These are phyloP conservation scores for Drosophila cognata DNA, from an alignment of 2,888 invertebrate genomes.

Conservation along the genomic window DNA sequence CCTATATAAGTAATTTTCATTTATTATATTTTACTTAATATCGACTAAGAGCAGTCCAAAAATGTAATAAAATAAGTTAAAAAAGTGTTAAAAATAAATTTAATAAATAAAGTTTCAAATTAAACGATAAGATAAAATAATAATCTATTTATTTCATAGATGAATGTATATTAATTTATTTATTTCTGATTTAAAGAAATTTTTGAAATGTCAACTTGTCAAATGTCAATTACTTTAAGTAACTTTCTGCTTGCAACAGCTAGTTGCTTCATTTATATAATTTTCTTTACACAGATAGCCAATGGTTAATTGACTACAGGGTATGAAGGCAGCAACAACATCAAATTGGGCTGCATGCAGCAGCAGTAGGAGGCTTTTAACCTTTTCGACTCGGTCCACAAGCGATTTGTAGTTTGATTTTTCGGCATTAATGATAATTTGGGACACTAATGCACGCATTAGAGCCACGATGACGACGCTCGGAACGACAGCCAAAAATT, in stretches of 20 bases:
- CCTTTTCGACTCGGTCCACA: conserved; percentile 57
- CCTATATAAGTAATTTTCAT: background rate
- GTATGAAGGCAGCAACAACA: conserved; percentile 17
- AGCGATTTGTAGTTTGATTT: conserved; percentile 66
- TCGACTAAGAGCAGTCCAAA: background rate
- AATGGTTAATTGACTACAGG: conserved; percentile 14
- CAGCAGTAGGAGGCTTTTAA: conserved; percentile 62
- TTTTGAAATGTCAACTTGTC: background rate
- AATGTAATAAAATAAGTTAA: background rate
- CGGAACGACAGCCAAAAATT: conserved; percentile 42
- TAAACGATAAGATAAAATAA: background rate
- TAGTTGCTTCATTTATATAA: background rate
- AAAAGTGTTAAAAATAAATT: no score
- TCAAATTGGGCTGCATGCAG: conserved; percentile 25
- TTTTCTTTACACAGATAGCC: background rate
- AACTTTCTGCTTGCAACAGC: background rate
- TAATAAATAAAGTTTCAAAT: no score
- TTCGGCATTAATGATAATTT: conserved; percentile 63
- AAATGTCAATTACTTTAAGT: background rate
- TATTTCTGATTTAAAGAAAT: background rate
- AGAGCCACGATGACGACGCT: conserved; percentile 38
- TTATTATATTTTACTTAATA: background rate
- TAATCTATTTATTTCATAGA: background rate
- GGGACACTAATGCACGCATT: conserved; percentile 61
- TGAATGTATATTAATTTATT: background rate